Evolutionary conservation across 2,113 vertebrate species (phyloP), one percentile per base, ranked within the genome.

Genomic region (Hiodon alosoides): DNA sequence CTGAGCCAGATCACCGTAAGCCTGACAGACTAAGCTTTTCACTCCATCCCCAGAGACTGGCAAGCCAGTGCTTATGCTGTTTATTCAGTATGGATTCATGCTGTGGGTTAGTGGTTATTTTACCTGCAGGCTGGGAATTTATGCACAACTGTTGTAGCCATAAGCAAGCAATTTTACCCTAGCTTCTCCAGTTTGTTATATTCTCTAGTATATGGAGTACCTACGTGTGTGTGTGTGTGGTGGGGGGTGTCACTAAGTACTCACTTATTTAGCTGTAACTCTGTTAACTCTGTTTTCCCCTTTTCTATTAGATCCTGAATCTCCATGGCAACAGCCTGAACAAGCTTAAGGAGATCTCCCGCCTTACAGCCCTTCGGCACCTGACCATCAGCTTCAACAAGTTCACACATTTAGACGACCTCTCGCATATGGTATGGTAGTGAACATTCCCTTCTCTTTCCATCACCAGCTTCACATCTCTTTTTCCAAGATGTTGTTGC

Each of bases 1-100:
- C 93, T 91, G 75, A 90, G 87, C 83, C 92, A 95, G 82, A 94
- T 96, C 83, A 89, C 90, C 80, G 93, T 94, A 71, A 92, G 90
- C 81, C 78, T 74, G 5, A 10, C 3, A 4, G 8, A 51, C 13
- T 13, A 0, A 13, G 7, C 9, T 8, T 11, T 5, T 46, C 46
- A 48, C 47, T 50, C 14, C 46, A 0, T 16, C 60, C 9, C 51
- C 17, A 4, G 14, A 10, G 1, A 52, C 16, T 48, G 11, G 52
- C 13, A 69, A 6, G 9, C n/a, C 6, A 3, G 13, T 50, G 9
- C 2, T 13, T 69, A 7, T 14, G 16, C 31, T 7, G 4, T 3
- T 47, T 47, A 48, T 10, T 66, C 6, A 3, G 5, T 53, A 16
- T 69, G n/a, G 16, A 69, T 31, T 31, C 31, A 31, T 31, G 31